These are phyloP conservation scores for Paratrypauchen microcephalus DNA, from an alignment of 2,797 vertebrate genomes.

Conservation along the genomic window DNA sequence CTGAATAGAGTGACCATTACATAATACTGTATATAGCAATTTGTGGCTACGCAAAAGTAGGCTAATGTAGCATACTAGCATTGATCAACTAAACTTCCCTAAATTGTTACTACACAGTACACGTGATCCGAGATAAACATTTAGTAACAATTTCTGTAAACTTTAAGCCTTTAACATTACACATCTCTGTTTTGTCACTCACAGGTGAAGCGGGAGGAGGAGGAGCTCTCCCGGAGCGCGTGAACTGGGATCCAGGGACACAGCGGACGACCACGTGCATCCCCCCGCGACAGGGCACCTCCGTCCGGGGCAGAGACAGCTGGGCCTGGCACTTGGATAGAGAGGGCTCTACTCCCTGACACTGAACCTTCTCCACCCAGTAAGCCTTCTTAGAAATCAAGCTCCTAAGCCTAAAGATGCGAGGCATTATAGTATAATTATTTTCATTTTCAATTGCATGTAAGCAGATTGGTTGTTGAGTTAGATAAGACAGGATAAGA, in stretches of 20 bases:
- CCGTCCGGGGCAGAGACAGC: slow-evolving; percentile 70
- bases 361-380: slow-evolving; percentile 90
- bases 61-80: too few relatives aligned
- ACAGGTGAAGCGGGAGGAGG: slow-evolving; percentile 62
- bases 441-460: not conserved
- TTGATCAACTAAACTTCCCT: too few relatives aligned
- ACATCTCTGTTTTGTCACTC: slow-evolving; percentile 27
- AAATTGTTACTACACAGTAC: too few relatives aligned
- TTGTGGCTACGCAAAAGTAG: too few relatives aligned
- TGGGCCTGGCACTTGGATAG: slow-evolving; percentile 82
- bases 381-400: slow-evolving; percentile 85
- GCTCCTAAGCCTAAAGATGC: slow-evolving; percentile 75
- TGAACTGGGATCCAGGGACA: slow-evolving; percentile 75
- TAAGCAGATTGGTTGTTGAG: not conserved
- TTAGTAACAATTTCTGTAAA: too few relatives aligned
- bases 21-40: too few relatives aligned
- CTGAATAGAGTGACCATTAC: too few relatives aligned
- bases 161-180: too few relatives aligned
- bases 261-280: slow-evolving; percentile 90
- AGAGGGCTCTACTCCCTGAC: slow-evolving; percentile 83
- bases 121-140: too few relatives aligned
- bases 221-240: slow-evolving; percentile 54
- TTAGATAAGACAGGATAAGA: not conserved
- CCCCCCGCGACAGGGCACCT: slow-evolving; percentile 80
- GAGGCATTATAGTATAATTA: not conserved